Base-by-base conservation (phyloP, 1,140 invertebrate species). In the Gonatopus flavifemur region DNA sequence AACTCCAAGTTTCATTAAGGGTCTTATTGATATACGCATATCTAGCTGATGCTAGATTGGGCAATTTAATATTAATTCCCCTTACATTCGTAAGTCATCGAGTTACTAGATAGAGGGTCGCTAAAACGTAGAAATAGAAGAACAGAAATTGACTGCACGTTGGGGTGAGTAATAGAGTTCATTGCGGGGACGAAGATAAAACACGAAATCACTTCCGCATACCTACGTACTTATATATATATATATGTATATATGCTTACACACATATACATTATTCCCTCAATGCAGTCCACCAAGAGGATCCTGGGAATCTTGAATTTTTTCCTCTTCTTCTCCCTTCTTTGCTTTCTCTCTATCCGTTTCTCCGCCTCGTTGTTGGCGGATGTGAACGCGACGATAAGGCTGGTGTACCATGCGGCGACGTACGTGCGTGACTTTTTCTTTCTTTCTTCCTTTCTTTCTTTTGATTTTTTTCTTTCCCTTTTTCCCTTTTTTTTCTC, bases 351-450 rank as follows among this genome's bases (percentile, higher is more conserved):
- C 64, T 66, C 55, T 61, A 56, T 69, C 55, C 59, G 68, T 59
- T 65, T 67, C 68, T 62, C 57, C 56, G 66, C 53, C 55, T 64
- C 54, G 60, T 59, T n/a, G n/a, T n/a, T 55, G 54, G 67, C 69
- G 65, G 68, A 70, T 69, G 68, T 66, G 65, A 70, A 67, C 67
- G 61, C 67, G 66, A 69, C 63, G 67, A 69, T 68, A 71, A 68
- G 68, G 47, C 63, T 55, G 47, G 53, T 53, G 45, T 12, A 32
- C 41, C 41, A n/a, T n/a, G 6, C 25, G 25, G 13, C 32, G 31
- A 31, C 22, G 20, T 61, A 62, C 64, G 65, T 71, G 69, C 67
- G 67, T 71, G 67, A 69, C 66, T 71, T 64, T 66, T 55, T 61
- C 44, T 32, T 21, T 24, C 48, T 36, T 22, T 51, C 40, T 5